These are phyloP conservation scores for Sarcoramphus papa DNA, from an alignment of 2,797 vertebrate genomes.

Conservation along the genomic window DNA sequence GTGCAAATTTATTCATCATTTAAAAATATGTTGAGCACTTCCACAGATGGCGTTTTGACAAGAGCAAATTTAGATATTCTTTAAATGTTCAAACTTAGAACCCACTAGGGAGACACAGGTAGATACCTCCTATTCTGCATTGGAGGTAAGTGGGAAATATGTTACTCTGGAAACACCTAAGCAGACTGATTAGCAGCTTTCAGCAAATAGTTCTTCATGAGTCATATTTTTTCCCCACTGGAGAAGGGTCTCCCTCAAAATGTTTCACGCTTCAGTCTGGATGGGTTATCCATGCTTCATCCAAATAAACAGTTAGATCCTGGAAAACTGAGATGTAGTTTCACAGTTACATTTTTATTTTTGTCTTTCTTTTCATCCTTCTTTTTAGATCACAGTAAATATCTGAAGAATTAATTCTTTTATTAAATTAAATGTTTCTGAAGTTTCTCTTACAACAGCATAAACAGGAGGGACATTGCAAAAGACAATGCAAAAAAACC, in stretches of 20 bases:
- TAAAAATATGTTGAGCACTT: constrained; percentile 6
- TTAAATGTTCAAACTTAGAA: constrained; percentile 33
- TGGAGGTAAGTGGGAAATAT: neutral
- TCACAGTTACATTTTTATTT: neutral
- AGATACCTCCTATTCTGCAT: neutral
- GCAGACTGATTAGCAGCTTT: neutral
- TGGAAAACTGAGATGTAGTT: neutral
- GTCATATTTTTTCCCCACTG: neutral
- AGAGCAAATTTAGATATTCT: constrained; percentile 39
- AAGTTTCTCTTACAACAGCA: neutral
- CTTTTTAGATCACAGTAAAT: neutral
- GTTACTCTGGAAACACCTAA: neutral
- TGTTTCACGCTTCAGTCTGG: neutral
- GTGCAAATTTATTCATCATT: constrained; percentile 44
- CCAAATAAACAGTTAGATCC: neutral
- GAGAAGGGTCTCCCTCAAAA: neutral
- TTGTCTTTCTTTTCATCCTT: neutral
- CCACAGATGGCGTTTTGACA: constrained; percentile 52
- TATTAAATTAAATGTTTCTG: neutral
- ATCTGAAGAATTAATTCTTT: neutral
- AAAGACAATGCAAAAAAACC: neutral
- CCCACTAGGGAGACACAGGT: neutral
- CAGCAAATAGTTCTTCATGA: neutral
- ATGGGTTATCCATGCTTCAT: neutral
- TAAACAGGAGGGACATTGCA: neutral